Evolutionary conservation across 2,113 vertebrate genomes (phyloP).

Genomic region (Bettongia penicillata): DNA sequence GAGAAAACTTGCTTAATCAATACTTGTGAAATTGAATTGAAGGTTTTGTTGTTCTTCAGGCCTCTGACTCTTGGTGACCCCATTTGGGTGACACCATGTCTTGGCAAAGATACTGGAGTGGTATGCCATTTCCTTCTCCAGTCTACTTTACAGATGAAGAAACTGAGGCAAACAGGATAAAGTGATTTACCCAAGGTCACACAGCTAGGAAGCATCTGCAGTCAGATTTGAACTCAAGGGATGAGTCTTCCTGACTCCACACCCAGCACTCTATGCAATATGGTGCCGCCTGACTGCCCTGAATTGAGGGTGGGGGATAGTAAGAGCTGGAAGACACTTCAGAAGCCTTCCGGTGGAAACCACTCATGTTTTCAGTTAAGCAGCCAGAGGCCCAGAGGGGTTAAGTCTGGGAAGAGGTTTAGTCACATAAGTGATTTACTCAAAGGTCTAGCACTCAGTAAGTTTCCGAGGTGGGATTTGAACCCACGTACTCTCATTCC

Average conservation of each 20-base stretch:
- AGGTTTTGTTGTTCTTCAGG: not conserved
- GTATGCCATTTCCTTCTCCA: not conserved
- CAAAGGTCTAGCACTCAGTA: not conserved
- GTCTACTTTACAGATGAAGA: not conserved
- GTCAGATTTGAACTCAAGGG: not conserved
- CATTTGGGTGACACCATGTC: not conserved
- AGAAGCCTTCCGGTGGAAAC: rapidly evolving
- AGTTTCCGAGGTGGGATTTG: not conserved
- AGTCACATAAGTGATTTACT: not conserved
- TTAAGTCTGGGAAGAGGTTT: not conserved
- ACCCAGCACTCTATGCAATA: not conserved
- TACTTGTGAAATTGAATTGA: not conserved
- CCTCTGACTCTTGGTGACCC: not conserved
- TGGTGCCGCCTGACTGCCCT: not conserved
- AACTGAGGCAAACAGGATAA: not conserved
- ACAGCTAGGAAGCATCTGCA: not conserved
- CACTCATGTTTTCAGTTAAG: not conserved
- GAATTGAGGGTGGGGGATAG: not conserved
- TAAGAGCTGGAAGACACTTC: not conserved
- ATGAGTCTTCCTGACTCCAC: not conserved
- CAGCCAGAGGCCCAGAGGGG: not conserved
- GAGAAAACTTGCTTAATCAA: not conserved
- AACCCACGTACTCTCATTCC: not conserved
- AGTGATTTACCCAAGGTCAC: not conserved
- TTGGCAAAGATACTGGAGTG: not conserved